Percentiles rank a stretch among this genome's conserved stretches.
Conservation (phyloP, 2,113 vertebrate genomes). For the Monarcha castaneiventris region DNA sequence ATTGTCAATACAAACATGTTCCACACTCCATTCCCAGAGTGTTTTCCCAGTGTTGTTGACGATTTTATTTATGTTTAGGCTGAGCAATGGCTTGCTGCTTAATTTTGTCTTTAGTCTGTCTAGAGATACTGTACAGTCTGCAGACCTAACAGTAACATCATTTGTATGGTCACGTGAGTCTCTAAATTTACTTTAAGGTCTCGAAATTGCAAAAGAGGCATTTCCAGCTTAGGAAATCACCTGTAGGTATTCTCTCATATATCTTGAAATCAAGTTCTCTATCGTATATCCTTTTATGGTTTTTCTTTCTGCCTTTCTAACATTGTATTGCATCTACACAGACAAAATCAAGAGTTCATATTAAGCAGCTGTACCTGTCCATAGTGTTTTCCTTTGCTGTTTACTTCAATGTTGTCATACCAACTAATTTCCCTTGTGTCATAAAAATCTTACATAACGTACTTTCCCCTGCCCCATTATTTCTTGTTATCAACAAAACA, state of each 20-base stretch:
- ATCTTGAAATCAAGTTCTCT: neutral
- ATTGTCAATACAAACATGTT: neutral
- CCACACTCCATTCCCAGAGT: neutral
- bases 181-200: neutral
- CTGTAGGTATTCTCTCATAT: neutral
- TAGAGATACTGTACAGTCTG: neutral
- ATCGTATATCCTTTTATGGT: neutral
- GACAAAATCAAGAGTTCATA: neutral
- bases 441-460: neutral
- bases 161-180: neutral
- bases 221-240: neutral
- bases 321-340: neutral
- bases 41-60: neutral
- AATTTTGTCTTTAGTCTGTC: neutral
- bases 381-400: neutral
- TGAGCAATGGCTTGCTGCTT: neutral
- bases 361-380: neutral
- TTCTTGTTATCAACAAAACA: neutral
- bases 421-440: neutral
- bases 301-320: neutral
- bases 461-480: accelerated
- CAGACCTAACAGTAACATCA: neutral
- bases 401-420: neutral
- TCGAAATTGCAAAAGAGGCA: neutral
- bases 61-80: neutral